phyloP scores from a whole-genome alignment of 1,140 invertebrate genomes.

The Trypoxylus dichotomus region DNA sequence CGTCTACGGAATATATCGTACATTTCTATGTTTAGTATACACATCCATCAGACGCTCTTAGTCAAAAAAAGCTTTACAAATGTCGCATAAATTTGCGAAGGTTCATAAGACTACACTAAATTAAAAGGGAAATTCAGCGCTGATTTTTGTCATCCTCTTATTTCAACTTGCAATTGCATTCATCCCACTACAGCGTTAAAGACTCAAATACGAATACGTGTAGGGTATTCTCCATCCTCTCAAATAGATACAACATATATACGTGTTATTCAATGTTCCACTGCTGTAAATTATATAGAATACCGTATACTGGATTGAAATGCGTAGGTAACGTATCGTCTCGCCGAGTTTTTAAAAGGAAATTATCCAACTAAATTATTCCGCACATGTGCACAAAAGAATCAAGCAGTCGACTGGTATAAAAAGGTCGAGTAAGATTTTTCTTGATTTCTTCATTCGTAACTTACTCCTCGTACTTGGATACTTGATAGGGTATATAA shows the following conservation, averaged over 20 bases:
- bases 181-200: neutral
- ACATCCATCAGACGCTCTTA: no score
- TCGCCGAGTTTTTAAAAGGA: neutral
- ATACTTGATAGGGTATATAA: no score
- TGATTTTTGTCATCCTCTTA: neutral
- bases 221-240: neutral
- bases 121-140: neutral
- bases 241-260: neutral
- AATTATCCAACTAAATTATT: constrained; percentile 8
- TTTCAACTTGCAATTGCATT: neutral
- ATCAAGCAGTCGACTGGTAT: neutral
- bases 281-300: neutral
- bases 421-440: neutral
- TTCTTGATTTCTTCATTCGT: neutral
- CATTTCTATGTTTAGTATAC: no score
- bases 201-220: neutral
- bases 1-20: no score
- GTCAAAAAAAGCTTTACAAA: no score
- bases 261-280: neutral
- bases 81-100: neutral
- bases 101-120: neutral
- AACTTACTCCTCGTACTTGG: neutral
- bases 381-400: neutral
- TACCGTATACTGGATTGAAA: neutral
- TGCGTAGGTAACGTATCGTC: neutral